Evolutionary conservation across 1,140 invertebrate species (phyloP).

Genomic region (Drosophila arawakana): DNA sequence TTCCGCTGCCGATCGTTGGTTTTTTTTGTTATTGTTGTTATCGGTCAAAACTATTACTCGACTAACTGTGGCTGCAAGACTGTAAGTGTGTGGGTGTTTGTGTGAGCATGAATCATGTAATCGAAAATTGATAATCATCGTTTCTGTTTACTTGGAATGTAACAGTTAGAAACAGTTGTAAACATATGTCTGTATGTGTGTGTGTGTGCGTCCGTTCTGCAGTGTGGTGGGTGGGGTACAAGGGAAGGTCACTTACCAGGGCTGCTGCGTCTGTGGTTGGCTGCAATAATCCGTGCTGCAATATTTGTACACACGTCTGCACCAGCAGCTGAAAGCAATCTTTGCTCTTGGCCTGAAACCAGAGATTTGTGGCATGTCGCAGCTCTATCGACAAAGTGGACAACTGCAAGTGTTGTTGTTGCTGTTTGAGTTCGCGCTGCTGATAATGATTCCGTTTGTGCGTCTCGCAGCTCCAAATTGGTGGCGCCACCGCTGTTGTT

Average conservation of each 20-base stretch:
- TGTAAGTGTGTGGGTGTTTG: not conserved
- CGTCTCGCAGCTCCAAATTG: conserved; percentile 41
- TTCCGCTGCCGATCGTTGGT: no score
- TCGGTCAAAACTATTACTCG: not conserved
- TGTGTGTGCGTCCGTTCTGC: not conserved
- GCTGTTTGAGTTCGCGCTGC: conserved; percentile 49
- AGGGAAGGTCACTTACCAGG: conserved; percentile 12
- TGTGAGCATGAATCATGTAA: conserved; percentile 10
- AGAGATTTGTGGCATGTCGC: conserved; percentile 47
- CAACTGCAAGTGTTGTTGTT: conserved; percentile 39
- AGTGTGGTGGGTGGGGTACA: not conserved
- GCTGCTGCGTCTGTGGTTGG: conserved; percentile 22
- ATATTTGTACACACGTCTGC: conserved; percentile 56
- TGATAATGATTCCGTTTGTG: conserved; percentile 34
- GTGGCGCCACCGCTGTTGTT: conserved; percentile 20
- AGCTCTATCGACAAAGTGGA: conserved; percentile 50
- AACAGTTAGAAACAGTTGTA: not conserved
- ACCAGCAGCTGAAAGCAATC: conserved; percentile 51
- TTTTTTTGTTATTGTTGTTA: not conserved
- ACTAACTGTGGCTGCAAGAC: not conserved
- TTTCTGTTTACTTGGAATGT: not conserved
- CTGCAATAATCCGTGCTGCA: conserved; percentile 56
- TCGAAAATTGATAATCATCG: not conserved
- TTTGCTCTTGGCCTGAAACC: conserved; percentile 53
- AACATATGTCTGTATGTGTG: not conserved